Base-by-base conservation (phyloP, 2,113 vertebrate genomes). In the Toxostoma redivivum region DNA sequence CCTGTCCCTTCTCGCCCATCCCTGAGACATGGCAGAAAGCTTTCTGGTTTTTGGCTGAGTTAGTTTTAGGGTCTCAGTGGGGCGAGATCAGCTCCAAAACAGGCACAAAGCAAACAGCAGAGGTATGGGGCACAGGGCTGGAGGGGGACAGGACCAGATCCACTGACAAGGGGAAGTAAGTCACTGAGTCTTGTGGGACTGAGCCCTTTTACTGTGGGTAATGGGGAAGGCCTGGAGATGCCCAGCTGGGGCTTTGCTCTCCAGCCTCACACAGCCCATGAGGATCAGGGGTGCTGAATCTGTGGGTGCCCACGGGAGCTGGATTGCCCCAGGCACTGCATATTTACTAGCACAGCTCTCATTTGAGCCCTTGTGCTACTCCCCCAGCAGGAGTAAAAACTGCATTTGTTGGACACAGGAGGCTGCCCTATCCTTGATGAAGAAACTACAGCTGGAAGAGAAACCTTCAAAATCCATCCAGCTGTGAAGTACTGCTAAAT, bases 141-240 rank as follows among this genome's bases (percentile, higher is more conserved):
- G 0, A 21, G 58, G 22, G 18, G 45, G 53, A 61, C 20, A n/a
- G 22, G 18, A n/a, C n/a, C 1, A 2, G 45, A 56, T 5, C 16
- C 71, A 9, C 0, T 22, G 71, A 20, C 18, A 69, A 70, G 30
- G 14, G 33, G 18, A 73, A 7, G 31, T 6, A 31, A 20, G 30
- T 37, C 72, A 45, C 25, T 0, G 3, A 33, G 22, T 9, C 18
- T 37, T 9, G 28, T 0, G 3, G n/a, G 22, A 57, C 33, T 42
- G n/a, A 81, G 33, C 18, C 10, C 28, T 54, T 48, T 27, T 15
- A 8, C 8, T 44, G 44, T 22, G 74, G 12, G n/a, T 24, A 79
- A n/a, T 1, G 0, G 37, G 23, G 40, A 56, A 48, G 54, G 33
- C 57, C 70, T n/a, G 15, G 30, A 79, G 44, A 18, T 1, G 7